Base-by-base conservation (phyloP, 2,113 vertebrate species). In the Baryphthengus martii region DNA sequence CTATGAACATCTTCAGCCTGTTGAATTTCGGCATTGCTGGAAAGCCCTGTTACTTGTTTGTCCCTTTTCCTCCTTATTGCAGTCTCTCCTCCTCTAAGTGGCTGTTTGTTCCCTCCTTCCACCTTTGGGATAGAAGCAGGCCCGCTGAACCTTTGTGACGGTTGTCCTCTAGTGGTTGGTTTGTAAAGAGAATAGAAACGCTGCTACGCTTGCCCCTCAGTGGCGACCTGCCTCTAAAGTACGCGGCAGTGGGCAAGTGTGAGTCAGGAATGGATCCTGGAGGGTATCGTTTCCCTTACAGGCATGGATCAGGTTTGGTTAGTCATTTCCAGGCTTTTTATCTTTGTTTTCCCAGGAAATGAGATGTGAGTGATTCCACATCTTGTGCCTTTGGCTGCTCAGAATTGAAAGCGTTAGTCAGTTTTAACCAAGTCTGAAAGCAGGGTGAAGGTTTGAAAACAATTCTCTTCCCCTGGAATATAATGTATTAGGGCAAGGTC, bases 101-200 rank as follows among this genome's bases (percentile, higher is more conserved):
- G 65, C 14, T 71, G 13, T 70, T 74, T 95, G 80, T 96, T 93
- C 85, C 8, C 49, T 75, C 52, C 71, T 89, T 93, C 91, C 91
- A 59, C 76, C 90, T 85, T n/a, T 93, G 74, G 97, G 85, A 29
- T 52, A 31, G 56, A 53, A 77, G 31, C 35, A 78, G 80, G 55
- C 39, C 68, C 59, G 80, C 52, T 58, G 65, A 61, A 25, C 14
- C 4, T 21, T 61, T 62, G 2, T 20, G 40, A 1, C 31, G 73
- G 33, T 77, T 75, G 42, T 66, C 50, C 37, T 87, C 45, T 28
- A 58, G 72, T 23, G 80, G 17, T 17, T 58, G 25, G 8, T 70
- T 53, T 84, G 33, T 53, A 17, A 59, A 24, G 52, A 33, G 18
- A 17, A 1, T 35, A 5, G 25, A 20, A 49, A 31, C 0, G 5